Conservation (phyloP, 2,888 invertebrate species). For the Cyclophora albipunctata region DNA sequence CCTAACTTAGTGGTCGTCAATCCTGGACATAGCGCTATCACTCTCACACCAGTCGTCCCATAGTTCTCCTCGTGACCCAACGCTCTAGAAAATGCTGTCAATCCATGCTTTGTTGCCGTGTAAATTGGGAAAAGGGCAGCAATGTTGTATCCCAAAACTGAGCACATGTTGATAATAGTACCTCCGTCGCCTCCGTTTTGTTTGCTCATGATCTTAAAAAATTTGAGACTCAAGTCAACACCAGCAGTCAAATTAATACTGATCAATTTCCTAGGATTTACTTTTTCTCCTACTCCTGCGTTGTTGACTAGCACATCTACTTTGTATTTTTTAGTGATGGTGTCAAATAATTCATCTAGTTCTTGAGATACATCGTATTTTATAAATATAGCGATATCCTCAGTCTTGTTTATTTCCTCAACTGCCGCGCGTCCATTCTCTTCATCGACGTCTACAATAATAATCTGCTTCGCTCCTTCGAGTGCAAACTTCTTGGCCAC, state of each 20-base stretch:
- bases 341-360: constrained; percentile 44
- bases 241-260: constrained; percentile 9
- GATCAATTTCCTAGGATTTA: constrained; percentile 33
- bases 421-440: constrained; percentile 4
- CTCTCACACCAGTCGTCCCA: constrained; percentile 65
- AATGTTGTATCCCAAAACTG: constrained; percentile 73
- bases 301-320: constrained; percentile 52
- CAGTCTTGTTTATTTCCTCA: constrained; percentile 17
- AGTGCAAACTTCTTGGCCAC: constrained; percentile 48
- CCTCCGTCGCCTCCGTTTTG: constrained; percentile 55
- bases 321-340: constrained; percentile 28
- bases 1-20: constrained; percentile 9
- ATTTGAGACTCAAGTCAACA: constrained; percentile 54
- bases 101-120: constrained; percentile 76
- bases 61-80: constrained; percentile 58
- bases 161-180: constrained; percentile 73
- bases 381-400: constrained; percentile 34
- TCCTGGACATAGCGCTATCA: constrained; percentile 65
- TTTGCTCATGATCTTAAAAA: constrained; percentile 9
- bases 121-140: constrained; percentile 71
- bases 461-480: constrained; percentile 37
- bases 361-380: constrained; percentile 63
- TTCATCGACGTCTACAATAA: constrained; percentile 27
- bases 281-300: constrained; percentile 36
- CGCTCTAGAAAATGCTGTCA: constrained; percentile 68